Evolutionary conservation across 2,113 vertebrate genomes (phyloP).

Genomic region (Poecile atricapillus): DNA sequence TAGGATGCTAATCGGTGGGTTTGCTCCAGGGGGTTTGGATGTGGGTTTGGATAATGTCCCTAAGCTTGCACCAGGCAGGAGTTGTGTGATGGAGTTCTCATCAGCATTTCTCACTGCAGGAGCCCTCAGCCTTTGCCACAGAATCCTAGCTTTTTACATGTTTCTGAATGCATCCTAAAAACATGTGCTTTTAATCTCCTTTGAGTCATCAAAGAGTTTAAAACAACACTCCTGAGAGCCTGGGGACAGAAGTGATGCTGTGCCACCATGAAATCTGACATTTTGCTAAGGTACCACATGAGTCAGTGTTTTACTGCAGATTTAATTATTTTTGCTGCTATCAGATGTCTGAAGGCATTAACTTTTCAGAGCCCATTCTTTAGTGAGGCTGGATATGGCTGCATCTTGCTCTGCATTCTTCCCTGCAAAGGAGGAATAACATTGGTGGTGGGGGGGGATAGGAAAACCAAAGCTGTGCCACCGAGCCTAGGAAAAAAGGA

Average conservation of each 20-base stretch:
- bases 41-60: neutral
- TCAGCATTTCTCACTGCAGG: neutral
- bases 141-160: neutral
- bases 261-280: neutral
- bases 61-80: neutral
- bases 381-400: neutral
- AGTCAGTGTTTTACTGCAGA: neutral
- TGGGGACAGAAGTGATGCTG: neutral
- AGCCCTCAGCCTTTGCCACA: neutral
- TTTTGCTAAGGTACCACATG: constrained; percentile 8
- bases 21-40: neutral
- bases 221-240: neutral
- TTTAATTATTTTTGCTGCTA: constrained; percentile 19
- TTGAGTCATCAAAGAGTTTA: neutral
- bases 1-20: neutral
- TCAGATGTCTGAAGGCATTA: neutral
- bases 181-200: neutral
- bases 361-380: neutral
- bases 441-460: neutral
- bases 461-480: neutral
- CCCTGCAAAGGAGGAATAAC: neutral
- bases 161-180: neutral
- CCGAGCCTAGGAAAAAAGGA: neutral
- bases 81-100: neutral
- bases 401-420: neutral